These are phyloP conservation scores for Sericinus montela DNA, from an alignment of 2,888 invertebrate genomes.

Conservation along the genomic window DNA sequence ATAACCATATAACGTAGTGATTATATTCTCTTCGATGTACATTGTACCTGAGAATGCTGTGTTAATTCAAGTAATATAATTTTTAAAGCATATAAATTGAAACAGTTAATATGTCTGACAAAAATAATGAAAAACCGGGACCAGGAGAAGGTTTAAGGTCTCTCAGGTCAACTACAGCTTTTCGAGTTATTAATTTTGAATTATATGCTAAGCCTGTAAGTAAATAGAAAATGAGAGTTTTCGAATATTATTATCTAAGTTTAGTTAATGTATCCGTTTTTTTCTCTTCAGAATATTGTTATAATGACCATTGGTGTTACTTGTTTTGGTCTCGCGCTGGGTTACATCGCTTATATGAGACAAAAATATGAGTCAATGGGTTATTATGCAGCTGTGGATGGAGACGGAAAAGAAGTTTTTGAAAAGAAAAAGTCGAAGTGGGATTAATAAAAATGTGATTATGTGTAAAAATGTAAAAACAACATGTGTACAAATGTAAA, in stretches of 20 bases:
- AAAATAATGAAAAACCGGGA: slow-evolving; percentile 77
- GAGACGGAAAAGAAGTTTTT: slow-evolving; percentile 87
- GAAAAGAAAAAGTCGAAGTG: slow-evolving; percentile 88
- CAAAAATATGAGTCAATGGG: slow-evolving; percentile 87
- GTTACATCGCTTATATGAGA: slow-evolving; percentile 92
- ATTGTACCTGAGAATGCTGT: too few relatives aligned
- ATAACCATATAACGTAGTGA: too few relatives aligned
- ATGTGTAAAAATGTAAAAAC: too few relatives aligned
- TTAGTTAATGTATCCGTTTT: slow-evolving; percentile 19
- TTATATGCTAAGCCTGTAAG: slow-evolving; percentile 93
- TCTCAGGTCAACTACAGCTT: slow-evolving; percentile 85
- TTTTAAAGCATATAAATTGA: too few relatives aligned
- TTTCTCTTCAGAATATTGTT: slow-evolving; percentile 86
- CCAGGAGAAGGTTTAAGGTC: slow-evolving; percentile 90
- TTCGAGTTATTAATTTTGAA: slow-evolving; percentile 92
- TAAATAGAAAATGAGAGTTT: slow-evolving; percentile 19
- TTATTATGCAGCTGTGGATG: slow-evolving; percentile 88
- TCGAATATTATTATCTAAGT: too few relatives aligned
- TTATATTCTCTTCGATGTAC: too few relatives aligned
- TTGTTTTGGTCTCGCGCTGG: slow-evolving; percentile 85
- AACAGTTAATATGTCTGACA: slow-evolving; percentile 31
- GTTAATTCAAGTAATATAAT: too few relatives aligned
- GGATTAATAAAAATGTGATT: slow-evolving; percentile 65
- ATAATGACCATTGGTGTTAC: slow-evolving; percentile 91
- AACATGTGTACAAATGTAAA: too few relatives aligned